Evolutionary conservation across 2,797 vertebrate species (phyloP).

Genomic region (Bucorvus abyssinicus): DNA sequence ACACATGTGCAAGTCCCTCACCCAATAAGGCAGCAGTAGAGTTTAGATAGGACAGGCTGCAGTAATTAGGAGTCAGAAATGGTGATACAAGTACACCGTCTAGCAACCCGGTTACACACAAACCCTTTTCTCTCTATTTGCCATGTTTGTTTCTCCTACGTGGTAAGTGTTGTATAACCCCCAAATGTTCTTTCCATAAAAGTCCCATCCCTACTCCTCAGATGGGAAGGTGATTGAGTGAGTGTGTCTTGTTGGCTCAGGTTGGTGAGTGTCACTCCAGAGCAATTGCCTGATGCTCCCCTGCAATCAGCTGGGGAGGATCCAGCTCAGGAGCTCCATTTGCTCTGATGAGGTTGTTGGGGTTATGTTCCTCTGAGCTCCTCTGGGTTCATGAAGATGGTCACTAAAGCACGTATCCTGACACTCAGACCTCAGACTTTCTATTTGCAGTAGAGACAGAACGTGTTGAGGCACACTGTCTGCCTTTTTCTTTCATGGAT

Average conservation of each 20-base stretch:
- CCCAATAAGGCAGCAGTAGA: background rate
- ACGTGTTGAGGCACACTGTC: accelerated
- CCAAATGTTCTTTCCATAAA: background rate
- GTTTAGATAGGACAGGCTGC: background rate
- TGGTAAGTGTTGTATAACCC: background rate
- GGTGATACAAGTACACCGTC: background rate
- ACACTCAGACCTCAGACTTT: background rate
- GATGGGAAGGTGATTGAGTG: background rate
- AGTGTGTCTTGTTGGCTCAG: background rate
- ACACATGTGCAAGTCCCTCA: background rate
- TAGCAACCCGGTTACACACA: background rate
- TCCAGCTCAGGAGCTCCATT: background rate
- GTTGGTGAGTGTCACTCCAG: background rate
- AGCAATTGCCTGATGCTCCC: background rate
- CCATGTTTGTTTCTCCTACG: background rate
- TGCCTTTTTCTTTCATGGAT: background rate
- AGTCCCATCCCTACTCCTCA: background rate
- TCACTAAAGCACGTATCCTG: background rate
- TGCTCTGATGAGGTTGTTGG: background rate
- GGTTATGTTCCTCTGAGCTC: background rate
- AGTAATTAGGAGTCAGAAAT: background rate
- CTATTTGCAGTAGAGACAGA: background rate
- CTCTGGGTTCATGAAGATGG: background rate
- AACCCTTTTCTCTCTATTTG: background rate
- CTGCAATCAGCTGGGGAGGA: background rate